Conservation (phyloP, 2,888 invertebrate genomes). For the Rhagonycha lutea region DNA sequence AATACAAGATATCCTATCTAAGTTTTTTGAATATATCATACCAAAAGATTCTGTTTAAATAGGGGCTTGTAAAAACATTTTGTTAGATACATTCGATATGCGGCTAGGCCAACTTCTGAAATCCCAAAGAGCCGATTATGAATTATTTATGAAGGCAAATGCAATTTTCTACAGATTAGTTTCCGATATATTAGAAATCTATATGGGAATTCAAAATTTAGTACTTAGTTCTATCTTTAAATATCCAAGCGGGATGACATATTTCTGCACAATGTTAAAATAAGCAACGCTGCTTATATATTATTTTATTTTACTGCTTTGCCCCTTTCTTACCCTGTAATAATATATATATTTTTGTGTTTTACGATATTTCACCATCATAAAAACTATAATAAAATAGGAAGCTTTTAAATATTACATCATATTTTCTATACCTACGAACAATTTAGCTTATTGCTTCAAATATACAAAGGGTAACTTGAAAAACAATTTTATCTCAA, state of each 20-base stretch:
- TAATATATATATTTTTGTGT: neutral
- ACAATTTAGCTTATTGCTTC: neutral
- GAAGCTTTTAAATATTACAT: neutral
- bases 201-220: slow-evolving; percentile 19
- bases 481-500: neutral
- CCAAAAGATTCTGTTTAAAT: slow-evolving; percentile 20
- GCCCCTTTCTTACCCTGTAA: neutral
- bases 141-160: slow-evolving; percentile 43
- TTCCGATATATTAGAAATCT: slow-evolving; percentile 28
- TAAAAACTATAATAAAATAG: neutral
- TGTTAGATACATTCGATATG: slow-evolving; percentile 25
- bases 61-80: slow-evolving; percentile 28
- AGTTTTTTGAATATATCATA: slow-evolving; percentile 11
- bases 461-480: neutral
- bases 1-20: slow-evolving; percentile 14
- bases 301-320: slow-evolving; percentile 17
- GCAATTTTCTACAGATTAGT: slow-evolving; percentile 43
- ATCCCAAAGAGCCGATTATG: slow-evolving; percentile 37
- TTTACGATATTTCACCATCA: neutral
- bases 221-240: slow-evolving; percentile 1
- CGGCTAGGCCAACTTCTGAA: slow-evolving; percentile 21
- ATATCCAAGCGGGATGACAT: slow-evolving; percentile 27
- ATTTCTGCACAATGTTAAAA: slow-evolving; percentile 26
- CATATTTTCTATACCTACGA: neutral
- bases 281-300: slow-evolving; percentile 6